Evolutionary conservation across 37 sponge, comb jelly and placozoan species (phyloP).

Genomic region (Oopsacas minuta): DNA sequence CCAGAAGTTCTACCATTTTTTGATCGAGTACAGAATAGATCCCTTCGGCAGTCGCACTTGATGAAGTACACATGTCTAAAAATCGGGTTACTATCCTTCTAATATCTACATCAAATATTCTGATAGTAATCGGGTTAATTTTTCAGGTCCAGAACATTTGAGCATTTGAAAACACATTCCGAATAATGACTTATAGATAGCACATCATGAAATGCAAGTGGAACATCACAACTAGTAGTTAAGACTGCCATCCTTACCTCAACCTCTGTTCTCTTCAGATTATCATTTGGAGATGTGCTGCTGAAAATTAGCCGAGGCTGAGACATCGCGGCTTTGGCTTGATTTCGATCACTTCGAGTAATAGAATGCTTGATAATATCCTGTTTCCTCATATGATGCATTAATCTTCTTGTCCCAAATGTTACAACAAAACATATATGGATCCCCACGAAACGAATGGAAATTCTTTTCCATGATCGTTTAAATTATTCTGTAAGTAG

Average conservation of each 20-base stretch:
- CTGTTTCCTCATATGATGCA: conserved; percentile 28
- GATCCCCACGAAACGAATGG: conserved; percentile 19
- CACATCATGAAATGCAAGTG: conserved; percentile 32
- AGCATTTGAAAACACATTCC: conserved; percentile 25
- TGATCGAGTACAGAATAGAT: conserved; percentile 42
- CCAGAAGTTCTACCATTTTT: conserved; percentile 4
- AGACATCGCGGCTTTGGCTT: background rate
- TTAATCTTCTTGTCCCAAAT: conserved; percentile 19
- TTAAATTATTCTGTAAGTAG: conserved; percentile 23
- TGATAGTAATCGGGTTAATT: conserved; percentile 31
- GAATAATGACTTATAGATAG: conserved; percentile 24
- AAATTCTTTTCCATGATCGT: conserved; percentile 19
- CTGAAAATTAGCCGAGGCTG: conserved; percentile 15
- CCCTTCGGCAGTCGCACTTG: conserved; percentile 25
- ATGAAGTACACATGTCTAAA: conserved; percentile 32
- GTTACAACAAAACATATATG: conserved; percentile 30
- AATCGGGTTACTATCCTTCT: conserved; percentile 24
- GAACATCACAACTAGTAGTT: conserved; percentile 27
- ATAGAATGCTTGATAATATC: conserved; percentile 22
- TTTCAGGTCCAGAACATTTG: conserved; percentile 26
- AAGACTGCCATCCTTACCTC: conserved; percentile 33
- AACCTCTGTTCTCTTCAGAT: conserved; percentile 26
- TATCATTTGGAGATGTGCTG: background rate
- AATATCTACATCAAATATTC: conserved; percentile 24
- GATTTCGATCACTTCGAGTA: conserved; percentile 1